These are phyloP conservation scores for Thalassoma bifasciatum DNA, from an alignment of 2,113 vertebrate species.

Conservation along the genomic window DNA sequence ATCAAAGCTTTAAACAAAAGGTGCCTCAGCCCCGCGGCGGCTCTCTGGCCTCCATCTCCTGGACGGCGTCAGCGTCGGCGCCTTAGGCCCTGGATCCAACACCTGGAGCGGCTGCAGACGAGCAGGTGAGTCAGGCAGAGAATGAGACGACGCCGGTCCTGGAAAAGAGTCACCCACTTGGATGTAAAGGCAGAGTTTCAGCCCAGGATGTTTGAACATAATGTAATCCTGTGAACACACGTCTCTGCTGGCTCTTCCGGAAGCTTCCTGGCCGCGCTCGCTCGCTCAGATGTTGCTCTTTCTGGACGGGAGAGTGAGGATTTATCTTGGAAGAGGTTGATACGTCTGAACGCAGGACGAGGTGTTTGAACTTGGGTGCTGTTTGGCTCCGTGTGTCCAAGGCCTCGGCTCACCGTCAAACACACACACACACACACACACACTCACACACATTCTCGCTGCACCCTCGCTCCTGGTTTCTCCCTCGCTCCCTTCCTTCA, in stretches of 20 bases:
- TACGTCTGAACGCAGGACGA: conserved; percentile 44
- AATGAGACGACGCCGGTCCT: conserved; percentile 66
- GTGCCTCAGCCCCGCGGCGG: conserved; percentile 19
- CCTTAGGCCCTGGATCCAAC: conserved; percentile 46
- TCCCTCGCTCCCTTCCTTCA: conserved; percentile 53
- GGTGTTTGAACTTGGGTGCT: conserved; percentile 61
- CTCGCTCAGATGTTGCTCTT: conserved; percentile 59
- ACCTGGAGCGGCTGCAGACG: conserved; percentile 61
- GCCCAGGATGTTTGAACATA: conserved; percentile 58
- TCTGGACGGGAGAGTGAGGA: conserved; percentile 55
- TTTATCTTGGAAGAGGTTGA: conserved; percentile 67
- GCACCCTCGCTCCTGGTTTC: conserved; percentile 17
- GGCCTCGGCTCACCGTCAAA: conserved; percentile 51
- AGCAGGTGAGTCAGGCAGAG: conserved; percentile 62
- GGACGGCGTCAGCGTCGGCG: neutral
- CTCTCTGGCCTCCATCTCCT: conserved; percentile 9
- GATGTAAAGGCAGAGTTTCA: conserved; percentile 28
- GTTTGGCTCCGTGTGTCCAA: conserved; percentile 57
- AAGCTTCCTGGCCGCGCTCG: conserved; percentile 54
- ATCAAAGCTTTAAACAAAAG: conserved; percentile 32
- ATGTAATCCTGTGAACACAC: conserved; percentile 30
- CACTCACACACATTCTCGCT: conserved; percentile 18
- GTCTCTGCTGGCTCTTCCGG: conserved; percentile 50
- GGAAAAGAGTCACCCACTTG: conserved; percentile 52
- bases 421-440: conserved; percentile 24